Conservation (phyloP, 2,113 vertebrate species). For the Isurus oxyrinchus region DNA sequence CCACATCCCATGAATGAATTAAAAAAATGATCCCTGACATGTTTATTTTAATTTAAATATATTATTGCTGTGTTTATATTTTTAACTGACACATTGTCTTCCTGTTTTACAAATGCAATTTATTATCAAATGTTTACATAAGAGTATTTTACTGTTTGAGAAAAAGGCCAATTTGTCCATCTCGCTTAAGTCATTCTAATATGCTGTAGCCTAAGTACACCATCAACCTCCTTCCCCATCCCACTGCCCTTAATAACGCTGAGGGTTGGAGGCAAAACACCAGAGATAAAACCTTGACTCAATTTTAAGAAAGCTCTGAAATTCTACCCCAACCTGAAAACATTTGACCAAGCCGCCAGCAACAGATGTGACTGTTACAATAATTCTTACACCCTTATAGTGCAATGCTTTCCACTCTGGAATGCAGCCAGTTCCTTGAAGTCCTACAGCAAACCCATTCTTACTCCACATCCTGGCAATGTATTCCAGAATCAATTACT, state of each 20-base stretch:
- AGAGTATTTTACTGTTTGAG: neutral
- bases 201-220: neutral
- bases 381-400: neutral
- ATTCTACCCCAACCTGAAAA: neutral
- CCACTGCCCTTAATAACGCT: neutral
- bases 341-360: neutral
- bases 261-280: neutral
- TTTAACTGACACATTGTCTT: neutral
- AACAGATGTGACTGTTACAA: neutral
- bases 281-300: neutral
- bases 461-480: neutral
- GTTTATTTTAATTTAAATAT: neutral
- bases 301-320: neutral
- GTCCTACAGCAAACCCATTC: neutral
- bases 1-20: too few relatives aligned
- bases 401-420: neutral
- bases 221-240: neutral
- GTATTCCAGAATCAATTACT: neutral
- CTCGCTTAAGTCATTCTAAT: neutral
- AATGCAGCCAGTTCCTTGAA: neutral
- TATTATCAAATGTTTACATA: neutral
- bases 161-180: neutral
- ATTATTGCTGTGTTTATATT: neutral
- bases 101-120: neutral
- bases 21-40: neutral